Conservation (phyloP, 53 echinoderm and acorn worm species). For the Stichopus horrens region DNA sequence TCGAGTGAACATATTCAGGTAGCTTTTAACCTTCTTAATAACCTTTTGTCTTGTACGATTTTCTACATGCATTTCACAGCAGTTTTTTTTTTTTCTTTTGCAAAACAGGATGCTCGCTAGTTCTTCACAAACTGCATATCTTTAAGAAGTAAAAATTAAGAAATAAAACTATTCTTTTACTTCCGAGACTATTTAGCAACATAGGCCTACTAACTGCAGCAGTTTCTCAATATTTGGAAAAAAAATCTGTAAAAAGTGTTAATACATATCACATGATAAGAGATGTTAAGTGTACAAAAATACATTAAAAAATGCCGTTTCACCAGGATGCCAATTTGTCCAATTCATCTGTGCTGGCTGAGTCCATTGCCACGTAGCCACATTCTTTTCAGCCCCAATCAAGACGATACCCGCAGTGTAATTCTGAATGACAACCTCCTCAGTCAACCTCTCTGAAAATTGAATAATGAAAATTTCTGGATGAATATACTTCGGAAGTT, state of each 20-base stretch:
- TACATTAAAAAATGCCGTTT: neutral
- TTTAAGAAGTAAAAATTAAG: neutral
- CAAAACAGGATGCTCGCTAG: too few species aligned
- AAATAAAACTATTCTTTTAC: too few species aligned
- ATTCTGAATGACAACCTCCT: neutral
- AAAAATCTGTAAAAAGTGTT: neutral
- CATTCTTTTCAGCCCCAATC: neutral
- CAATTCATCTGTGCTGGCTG: neutral
- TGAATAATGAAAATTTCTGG: neutral
- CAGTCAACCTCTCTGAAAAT: neutral
- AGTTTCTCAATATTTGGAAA: neutral
- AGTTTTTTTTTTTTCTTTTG: too few species aligned
- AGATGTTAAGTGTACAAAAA: neutral
- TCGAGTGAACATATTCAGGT: too few species aligned
- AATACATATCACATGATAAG: too few species aligned
- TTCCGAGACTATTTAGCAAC: too few species aligned
- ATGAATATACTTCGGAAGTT: neutral
- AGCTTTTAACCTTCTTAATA: too few species aligned
- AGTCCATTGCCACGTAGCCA: neutral
- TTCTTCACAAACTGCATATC: too few species aligned
- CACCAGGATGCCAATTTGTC: neutral
- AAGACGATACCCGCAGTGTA: neutral
- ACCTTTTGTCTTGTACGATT: too few species aligned
- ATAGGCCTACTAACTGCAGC: neutral
- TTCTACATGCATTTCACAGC: too few species aligned